phyloP scores from a whole-genome alignment of 2,113 vertebrate species.

The Clarias macrocephalus region DNA sequence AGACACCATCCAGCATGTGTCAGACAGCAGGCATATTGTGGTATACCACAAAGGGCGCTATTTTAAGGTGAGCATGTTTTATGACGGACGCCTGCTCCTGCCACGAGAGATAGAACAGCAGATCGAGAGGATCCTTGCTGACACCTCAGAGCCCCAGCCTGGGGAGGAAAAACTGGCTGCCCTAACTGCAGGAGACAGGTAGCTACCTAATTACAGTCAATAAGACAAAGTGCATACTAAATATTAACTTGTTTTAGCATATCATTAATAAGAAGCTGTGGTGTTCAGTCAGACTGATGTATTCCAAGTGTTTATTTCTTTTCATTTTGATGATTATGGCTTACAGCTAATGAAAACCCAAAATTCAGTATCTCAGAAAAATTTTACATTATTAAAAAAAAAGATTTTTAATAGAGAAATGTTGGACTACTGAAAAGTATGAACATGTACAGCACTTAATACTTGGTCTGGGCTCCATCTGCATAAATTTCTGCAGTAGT shows the following conservation, averaged over 20 bases:
- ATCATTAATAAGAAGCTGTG: neutral
- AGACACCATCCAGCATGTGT: constrained; percentile 89
- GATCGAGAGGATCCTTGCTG: constrained; percentile 87
- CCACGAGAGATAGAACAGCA: constrained; percentile 96
- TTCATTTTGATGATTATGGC: too few relatives aligned
- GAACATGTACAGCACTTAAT: too few relatives aligned
- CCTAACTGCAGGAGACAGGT: constrained; percentile 93
- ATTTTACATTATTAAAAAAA: too few relatives aligned
- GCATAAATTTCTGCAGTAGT: too few relatives aligned
- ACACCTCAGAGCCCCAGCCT: constrained; percentile 78
- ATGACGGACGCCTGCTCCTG: constrained; percentile 85
- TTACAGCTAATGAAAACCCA: too few relatives aligned
- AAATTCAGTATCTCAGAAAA: too few relatives aligned
- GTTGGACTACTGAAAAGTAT: too few relatives aligned
- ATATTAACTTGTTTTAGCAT: neutral
- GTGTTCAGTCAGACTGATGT: neutral
- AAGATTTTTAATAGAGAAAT: too few relatives aligned
- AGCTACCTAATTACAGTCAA: neutral
- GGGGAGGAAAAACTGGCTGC: constrained; percentile 89
- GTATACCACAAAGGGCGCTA: constrained; percentile 91
- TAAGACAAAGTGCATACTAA: neutral
- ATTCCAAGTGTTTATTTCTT: too few relatives aligned
- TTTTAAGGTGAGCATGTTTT: constrained; percentile 93
- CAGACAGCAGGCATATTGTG: constrained; percentile 90
- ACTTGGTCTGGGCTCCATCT: too few relatives aligned